A percentile compares a stretch with the other conserved stretches of the same genome.
These are phyloP conservation scores for Phrynocephalus vlangalii DNA, from an alignment of 2,797 vertebrate genomes.

Conservation along the genomic window DNA sequence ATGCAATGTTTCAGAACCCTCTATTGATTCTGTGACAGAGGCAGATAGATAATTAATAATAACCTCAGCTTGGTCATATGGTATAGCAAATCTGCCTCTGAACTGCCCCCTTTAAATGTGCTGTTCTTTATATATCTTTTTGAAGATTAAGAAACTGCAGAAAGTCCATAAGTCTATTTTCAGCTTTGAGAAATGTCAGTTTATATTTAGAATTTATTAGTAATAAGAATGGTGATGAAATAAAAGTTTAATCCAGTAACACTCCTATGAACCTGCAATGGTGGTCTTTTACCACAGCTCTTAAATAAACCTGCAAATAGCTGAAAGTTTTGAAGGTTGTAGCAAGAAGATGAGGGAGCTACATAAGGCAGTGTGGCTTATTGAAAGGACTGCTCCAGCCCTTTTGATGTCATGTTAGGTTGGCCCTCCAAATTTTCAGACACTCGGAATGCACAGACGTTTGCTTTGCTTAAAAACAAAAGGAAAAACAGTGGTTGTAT, in stretches of 20 bases:
- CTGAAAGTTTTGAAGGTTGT: neutral
- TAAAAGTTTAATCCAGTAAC: neutral
- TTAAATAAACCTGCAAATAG: neutral
- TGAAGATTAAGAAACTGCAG: neutral
- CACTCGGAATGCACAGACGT: neutral
- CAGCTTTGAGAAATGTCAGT: neutral
- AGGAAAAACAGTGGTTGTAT: neutral
- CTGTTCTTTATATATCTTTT: slow-evolving; percentile 1
- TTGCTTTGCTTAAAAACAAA: neutral
- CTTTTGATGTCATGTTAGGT: neutral
- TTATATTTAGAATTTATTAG: neutral
- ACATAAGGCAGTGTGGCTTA: neutral
- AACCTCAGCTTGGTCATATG: neutral
- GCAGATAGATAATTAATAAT: neutral
- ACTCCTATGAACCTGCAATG: neutral
- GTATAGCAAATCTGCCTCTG: neutral
- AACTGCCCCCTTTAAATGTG: neutral
- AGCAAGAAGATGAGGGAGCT: neutral
- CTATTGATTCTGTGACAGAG: slow-evolving; percentile 4
- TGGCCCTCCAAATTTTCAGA: neutral
- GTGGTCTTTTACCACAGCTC: neutral
- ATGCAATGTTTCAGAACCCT: neutral
- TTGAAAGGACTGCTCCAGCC: neutral
- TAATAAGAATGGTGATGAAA: neutral
- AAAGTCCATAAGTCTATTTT: neutral